These are phyloP conservation scores for Tethea ocularis DNA, from an alignment of 2,888 invertebrate species.

Conservation along the genomic window DNA sequence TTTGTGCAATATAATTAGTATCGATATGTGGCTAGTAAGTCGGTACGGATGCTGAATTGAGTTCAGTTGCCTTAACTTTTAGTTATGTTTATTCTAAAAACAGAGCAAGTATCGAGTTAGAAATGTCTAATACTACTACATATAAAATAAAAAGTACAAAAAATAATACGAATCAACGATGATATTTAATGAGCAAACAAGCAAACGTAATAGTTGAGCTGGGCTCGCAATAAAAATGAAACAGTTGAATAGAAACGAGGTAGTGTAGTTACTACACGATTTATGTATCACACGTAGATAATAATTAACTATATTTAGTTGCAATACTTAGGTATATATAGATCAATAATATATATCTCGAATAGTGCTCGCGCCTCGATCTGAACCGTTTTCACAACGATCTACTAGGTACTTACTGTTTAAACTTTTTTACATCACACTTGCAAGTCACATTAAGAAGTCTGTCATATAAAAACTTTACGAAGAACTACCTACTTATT, in stretches of 20 bases:
- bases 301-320: slow-evolving; percentile 40
- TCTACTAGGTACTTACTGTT: slow-evolving; percentile 48
- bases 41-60: slow-evolving; percentile 61
- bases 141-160: slow-evolving; percentile 54
- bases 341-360: slow-evolving; percentile 46
- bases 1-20: slow-evolving; percentile 37
- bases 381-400: slow-evolving; percentile 46
- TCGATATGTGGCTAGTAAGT: slow-evolving; percentile 67
- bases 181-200: slow-evolving; percentile 66
- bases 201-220: slow-evolving; percentile 70
- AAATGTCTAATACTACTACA: slow-evolving; percentile 69
- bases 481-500: slow-evolving; percentile 63
- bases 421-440: slow-evolving; percentile 74
- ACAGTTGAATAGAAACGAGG: slow-evolving; percentile 69
- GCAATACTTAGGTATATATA: slow-evolving; percentile 46
- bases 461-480: slow-evolving; percentile 79
- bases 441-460: slow-evolving; percentile 79
- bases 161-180: slow-evolving; percentile 59
- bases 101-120: slow-evolving; percentile 47
- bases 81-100: slow-evolving; percentile 37
- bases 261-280: slow-evolving; percentile 81
- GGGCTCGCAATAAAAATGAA: slow-evolving; percentile 66
- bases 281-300: slow-evolving; percentile 70
- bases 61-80: slow-evolving; percentile 48
- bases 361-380: slow-evolving; percentile 47